Percentiles rank a stretch among this genome's conserved stretches.
phyloP scores from a whole-genome alignment of 1,140 invertebrate species.

The Drosophila auraria region DNA sequence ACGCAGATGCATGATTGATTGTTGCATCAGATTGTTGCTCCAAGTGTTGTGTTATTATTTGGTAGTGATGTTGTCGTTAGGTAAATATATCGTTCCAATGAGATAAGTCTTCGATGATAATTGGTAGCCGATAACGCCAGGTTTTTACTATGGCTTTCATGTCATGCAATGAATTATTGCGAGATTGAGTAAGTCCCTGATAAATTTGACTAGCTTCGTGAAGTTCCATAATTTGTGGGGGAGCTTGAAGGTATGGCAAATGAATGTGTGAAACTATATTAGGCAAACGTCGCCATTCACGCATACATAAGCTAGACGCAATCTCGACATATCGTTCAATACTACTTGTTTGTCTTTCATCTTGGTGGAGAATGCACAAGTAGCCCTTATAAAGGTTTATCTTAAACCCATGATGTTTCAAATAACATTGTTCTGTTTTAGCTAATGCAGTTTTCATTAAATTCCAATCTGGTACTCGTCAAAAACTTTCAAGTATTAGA shows the following conservation, averaged over 20 bases:
- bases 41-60: slow-evolving; percentile 96
- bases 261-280: slow-evolving; percentile 97
- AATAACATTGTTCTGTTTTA: slow-evolving; percentile 96
- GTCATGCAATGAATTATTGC: slow-evolving; percentile 94
- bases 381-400: slow-evolving; percentile 97
- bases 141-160: slow-evolving; percentile 99
- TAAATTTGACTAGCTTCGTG: slow-evolving; percentile 98
- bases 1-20: slow-evolving; percentile 92
- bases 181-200: slow-evolving; percentile 92
- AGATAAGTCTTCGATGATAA: slow-evolving; percentile 97
- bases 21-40: slow-evolving; percentile 87
- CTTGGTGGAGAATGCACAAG: slow-evolving; percentile 95
- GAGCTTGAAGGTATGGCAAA: slow-evolving; percentile 94
- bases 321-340: slow-evolving; percentile 96
- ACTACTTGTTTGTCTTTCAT: slow-evolving; percentile 93
- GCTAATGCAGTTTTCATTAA: slow-evolving; percentile 96
- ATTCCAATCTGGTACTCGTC: slow-evolving; percentile 97
- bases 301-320: slow-evolving; percentile 94
- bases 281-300: slow-evolving; percentile 97
- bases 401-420: slow-evolving; percentile 92
- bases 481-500: slow-evolving; percentile 96
- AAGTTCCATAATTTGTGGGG: slow-evolving; percentile 97
- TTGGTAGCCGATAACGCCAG: slow-evolving; percentile 96
- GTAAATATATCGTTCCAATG: slow-evolving; percentile 99
- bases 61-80: slow-evolving; percentile 99